These are phyloP conservation scores for Tetramorium alpestre DNA, from an alignment of 1,140 invertebrate species.

Conservation along the genomic window DNA sequence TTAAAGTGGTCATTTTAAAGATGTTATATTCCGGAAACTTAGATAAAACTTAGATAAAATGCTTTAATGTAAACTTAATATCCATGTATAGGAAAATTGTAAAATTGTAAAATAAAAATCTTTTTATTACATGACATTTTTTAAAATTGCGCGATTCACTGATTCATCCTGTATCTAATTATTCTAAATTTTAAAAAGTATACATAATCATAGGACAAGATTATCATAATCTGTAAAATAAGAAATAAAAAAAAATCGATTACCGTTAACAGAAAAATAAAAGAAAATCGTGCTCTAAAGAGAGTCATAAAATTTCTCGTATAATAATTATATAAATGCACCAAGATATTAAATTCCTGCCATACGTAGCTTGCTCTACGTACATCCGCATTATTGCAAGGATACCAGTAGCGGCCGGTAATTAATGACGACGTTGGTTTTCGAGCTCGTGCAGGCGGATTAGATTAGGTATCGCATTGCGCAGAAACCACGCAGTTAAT, in stretches of 20 bases:
- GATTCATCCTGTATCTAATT: neutral
- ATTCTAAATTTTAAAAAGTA: neutral
- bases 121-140: no score
- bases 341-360: neutral
- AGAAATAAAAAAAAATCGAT: neutral
- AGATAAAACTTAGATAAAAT: no score
- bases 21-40: no score
- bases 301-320: neutral
- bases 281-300: neutral
- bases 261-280: neutral
- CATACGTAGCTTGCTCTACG: neutral
- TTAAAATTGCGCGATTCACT: no score
- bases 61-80: no score
- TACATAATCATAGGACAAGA: neutral
- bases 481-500: conserved; percentile 52
- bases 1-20: no score
- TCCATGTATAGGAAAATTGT: no score
- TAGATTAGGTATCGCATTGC: conserved; percentile 53
- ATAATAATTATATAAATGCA: neutral
- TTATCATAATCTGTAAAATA: neutral
- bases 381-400: conserved; percentile 20
- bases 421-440: conserved; percentile 52
- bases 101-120: no score
- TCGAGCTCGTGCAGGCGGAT: conserved; percentile 23
- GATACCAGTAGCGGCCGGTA: neutral